These are phyloP conservation scores for Campoplex nolae DNA, from an alignment of 2,888 invertebrate species.

Conservation along the genomic window DNA sequence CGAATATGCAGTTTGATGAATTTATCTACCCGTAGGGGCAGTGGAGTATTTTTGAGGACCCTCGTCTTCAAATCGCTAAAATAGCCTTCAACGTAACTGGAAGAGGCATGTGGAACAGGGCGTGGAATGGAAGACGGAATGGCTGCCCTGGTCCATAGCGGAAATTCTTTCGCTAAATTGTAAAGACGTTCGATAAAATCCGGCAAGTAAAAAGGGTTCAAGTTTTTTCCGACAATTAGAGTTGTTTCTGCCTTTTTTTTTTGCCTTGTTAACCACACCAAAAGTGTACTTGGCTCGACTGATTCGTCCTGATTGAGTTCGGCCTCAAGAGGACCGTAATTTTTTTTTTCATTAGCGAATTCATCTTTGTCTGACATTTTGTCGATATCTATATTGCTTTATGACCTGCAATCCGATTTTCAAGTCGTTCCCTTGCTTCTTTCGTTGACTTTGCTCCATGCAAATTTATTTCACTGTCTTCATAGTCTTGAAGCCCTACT, in stretches of 20 bases:
- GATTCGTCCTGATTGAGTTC: background rate
- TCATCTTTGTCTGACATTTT: background rate
- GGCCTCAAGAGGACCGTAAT: background rate
- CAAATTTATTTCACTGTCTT: slow-evolving; percentile 14
- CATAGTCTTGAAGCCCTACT: slow-evolving; percentile 34
- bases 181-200: slow-evolving; percentile 30
- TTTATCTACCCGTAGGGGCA: slow-evolving; percentile 29
- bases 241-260: slow-evolving; percentile 2
- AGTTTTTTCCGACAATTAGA: background rate
- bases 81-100: slow-evolving; percentile 32
- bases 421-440: slow-evolving; percentile 3
- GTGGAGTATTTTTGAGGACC: background rate
- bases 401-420: background rate
- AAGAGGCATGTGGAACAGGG: slow-evolving; percentile 5
- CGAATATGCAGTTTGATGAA: slow-evolving; percentile 19
- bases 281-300: background rate
- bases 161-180: slow-evolving; percentile 29
- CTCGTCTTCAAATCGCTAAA: slow-evolving; percentile 36
- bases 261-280: background rate
- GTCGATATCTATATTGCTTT: background rate
- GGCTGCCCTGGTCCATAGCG: slow-evolving; percentile 25
- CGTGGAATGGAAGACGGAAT: background rate
- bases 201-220: slow-evolving; percentile 55
- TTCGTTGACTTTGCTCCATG: slow-evolving; percentile 42
- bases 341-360: background rate